Evolutionary conservation across 2,797 vertebrate species (phyloP), one percentile per base, ranked within the genome.

Genomic region (Myiotriccus ornatus): DNA sequence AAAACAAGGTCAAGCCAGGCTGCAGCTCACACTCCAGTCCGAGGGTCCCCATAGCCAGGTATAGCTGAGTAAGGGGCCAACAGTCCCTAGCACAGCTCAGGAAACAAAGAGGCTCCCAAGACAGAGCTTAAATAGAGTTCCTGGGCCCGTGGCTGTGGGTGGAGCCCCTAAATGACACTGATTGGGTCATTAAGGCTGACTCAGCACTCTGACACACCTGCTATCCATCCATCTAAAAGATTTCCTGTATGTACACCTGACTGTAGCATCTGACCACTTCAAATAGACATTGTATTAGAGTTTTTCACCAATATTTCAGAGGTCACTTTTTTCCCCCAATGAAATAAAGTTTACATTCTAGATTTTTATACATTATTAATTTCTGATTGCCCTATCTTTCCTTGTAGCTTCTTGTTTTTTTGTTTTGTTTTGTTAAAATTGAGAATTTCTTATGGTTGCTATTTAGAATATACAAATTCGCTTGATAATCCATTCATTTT

Each of bases 101-200:
- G 2, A 1, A 59, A 7, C 1, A 0, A 23, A 4, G 0, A 63
- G 0, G 3, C 1, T 0, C 4, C 2, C 1, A 59, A 10, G 9
- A 4, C 9, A 35, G 32, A 67, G 32, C 22, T 68, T 52, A 71
- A 67, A 47, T 6, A 70, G 10, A 53, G 7, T 18, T 74, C 25
- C 25, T 53, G 25, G 5, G 8, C 2, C 15, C 8, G 4, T 14
- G 14, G n/a, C 6, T 55, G 24, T 22, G 14, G 3, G 2, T 35
- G 7, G 47, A 65, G 12, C 6, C 4, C 11, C 7, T 14, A 28
- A 10, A 9, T 53, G 18, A 57, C 24, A 7, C 7, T 76, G 13
- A 2, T 10, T 8, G 7, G 21, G 6, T 12, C 14, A 25, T 70
- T 64, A 53, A 62, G 7, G 2, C 11, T 87, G 28, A 57, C 5